Conservation (phyloP, 2,888 invertebrate species). For the Lochmaea capreae region DNA sequence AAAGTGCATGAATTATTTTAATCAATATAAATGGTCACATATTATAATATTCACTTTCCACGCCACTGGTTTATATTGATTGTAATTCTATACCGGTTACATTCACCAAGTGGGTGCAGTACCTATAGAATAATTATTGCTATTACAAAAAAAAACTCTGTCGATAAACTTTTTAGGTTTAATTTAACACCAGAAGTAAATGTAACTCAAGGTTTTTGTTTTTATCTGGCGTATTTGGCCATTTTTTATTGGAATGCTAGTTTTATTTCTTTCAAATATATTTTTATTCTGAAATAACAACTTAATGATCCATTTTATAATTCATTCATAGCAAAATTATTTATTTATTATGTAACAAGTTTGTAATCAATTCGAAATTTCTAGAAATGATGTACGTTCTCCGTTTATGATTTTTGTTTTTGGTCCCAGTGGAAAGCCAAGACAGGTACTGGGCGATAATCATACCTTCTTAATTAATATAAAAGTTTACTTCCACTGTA, state of each 20-base stretch:
- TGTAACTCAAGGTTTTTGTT: neutral
- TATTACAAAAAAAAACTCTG: conserved; percentile 4
- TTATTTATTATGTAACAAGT: too few species aligned
- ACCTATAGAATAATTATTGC: conserved; percentile 14
- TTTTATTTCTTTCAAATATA: neutral
- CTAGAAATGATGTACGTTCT: too few species aligned
- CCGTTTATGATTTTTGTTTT: too few species aligned
- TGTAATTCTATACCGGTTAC: conserved; percentile 29
- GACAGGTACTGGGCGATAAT: too few species aligned
- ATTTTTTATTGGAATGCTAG: neutral
- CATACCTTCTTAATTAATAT: too few species aligned
- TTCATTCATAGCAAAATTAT: too few species aligned
- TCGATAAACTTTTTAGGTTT: neutral
- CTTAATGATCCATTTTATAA: too few species aligned
- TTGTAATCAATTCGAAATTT: too few species aligned
- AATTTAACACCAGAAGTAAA: conserved; percentile 11
- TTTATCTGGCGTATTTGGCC: neutral
- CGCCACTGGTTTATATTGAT: conserved; percentile 20
- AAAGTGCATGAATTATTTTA: neutral
- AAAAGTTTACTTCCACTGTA: too few species aligned
- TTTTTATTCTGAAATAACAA: neutral
- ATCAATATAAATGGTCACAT: neutral
- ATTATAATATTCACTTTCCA: neutral
- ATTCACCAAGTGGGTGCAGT: conserved; percentile 30
- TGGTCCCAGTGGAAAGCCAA: too few species aligned